Evolutionary conservation across 35 echinoderm and acorn worm genomes (phyloP), one percentile per base, ranked within the genome.

Genomic region (Heliocidaris tuberculata): DNA sequence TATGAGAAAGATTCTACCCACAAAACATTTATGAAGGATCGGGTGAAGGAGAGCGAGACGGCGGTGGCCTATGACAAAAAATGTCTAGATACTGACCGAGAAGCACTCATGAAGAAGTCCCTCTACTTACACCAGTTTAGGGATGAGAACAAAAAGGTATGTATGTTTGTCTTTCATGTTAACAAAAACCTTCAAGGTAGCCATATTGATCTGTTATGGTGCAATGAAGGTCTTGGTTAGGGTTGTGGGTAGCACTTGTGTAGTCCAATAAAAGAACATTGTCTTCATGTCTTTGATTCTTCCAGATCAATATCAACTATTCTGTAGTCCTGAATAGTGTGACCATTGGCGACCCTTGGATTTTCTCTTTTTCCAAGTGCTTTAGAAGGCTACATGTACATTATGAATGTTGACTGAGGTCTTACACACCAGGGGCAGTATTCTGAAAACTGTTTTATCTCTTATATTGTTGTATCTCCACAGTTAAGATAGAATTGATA

Each of bases 121-220:
- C 31, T 95, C 27, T 96, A 96, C 47, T 93, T 98, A 17, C 78
- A 50, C 31, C 95, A 98, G 50, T 98, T 98, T 47, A 95, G 97
- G 90, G 96, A 98, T 95, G 97, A 95, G 86, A 98, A 98, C 86
- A 98, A 98, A 94, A 96, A 92, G 97, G 97, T 98, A 61, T 96
- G 85, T 31, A 16, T 94, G 86, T 50, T 50, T 31, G 48, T 93
- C 48, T 56, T 59, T 49, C 70, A 94, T 78, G 65, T 78, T 78
- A 78, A 78, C 65, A 78, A 78, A 78, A 78, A 19, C 21, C 19
- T 54, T 48, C 31, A 54, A 32, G 59, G 19, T 29, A n/a, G 48
- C 59, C 30, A 65, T 60, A 54, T 49, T 48, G 31, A 54, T 54
- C 59, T 70, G 31, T 94, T 94, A 19, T 78, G 65, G 65, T 78